Evolutionary conservation across 2,113 vertebrate genomes (phyloP).

Genomic region (Dipodomys ordii): DNA sequence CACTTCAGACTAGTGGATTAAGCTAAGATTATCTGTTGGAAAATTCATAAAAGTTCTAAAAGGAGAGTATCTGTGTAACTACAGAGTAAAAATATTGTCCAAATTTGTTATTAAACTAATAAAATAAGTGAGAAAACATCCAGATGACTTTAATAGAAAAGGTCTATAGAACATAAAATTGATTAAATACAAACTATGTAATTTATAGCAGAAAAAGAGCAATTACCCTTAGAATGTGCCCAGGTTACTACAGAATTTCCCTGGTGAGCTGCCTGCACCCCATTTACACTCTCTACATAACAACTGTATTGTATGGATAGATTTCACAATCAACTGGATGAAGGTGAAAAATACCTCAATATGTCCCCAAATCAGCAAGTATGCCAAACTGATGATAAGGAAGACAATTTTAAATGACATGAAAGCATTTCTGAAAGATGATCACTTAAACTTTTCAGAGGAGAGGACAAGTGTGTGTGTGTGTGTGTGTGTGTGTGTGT

Average conservation of each 20-base stretch:
- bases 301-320: neutral
- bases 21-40: neutral
- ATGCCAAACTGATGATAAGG: neutral
- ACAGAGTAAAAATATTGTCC: neutral
- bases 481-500: neutral
- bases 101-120: neutral
- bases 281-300: neutral
- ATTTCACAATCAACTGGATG: neutral
- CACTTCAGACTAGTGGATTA: neutral
- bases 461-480: conserved; percentile 23
- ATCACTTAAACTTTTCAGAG: neutral
- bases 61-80: neutral
- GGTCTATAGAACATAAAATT: neutral
- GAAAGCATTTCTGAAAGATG: neutral
- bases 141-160: neutral
- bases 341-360: neutral
- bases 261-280: no score
- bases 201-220: neutral
- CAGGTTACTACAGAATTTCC: no score
- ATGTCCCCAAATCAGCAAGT: neutral
- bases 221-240: neutral
- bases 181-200: neutral
- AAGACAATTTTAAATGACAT: conserved; percentile 38
- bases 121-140: neutral
- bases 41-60: neutral